Base-by-base conservation (phyloP, 2,797 vertebrate species). In the Tokudaia muenninki region DNA sequence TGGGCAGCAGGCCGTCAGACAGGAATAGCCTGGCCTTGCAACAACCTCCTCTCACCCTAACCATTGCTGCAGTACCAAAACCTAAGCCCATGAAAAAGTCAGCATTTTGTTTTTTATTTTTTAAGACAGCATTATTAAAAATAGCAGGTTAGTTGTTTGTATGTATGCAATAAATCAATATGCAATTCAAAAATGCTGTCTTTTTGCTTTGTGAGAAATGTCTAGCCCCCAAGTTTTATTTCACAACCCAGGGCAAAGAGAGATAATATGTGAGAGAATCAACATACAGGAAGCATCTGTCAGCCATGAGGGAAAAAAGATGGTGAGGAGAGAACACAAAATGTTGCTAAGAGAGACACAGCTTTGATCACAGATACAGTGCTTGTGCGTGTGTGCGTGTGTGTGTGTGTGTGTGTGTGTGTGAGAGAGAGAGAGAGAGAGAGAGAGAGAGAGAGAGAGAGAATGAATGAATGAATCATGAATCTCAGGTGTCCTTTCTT, bases 201-300 rank as follows among this genome's bases (percentile, higher is more conserved):
- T 47, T 95, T 95, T 92, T 90, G 79, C 88, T 98, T 97, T 97
- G 75, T 97, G 97, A 95, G 97, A 97, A 98, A 98, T 96, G 95
- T 89, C 89, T 95, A 95, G 94, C 94, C 67, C 16, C n/a, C 96
- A 88, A 97, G 93, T 97, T 97, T 84, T 94, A 90, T 97, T 97
- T 98, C 97, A 92, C 90, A 95, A 67, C 74, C 59, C 82, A 50
- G 41, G 55, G 55, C 52, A 44, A 59, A 37, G 29, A 55, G 79
- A 57, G 65, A 10, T 52, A 84, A 86, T 50, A 26, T 50, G 94
- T 87, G 89, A 97, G 95, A 79, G 81, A 95, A 83, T 94, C 34
- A 75, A 93, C 44, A 94, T 34, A 67, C 37, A 82, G 80, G 90
- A 78, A 98, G 95, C 94, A 79, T 80, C 34, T 26, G 31, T 77